These are phyloP conservation scores for Piscicola geometra DNA, from an alignment of 2,888 invertebrate species.

Conservation along the genomic window DNA sequence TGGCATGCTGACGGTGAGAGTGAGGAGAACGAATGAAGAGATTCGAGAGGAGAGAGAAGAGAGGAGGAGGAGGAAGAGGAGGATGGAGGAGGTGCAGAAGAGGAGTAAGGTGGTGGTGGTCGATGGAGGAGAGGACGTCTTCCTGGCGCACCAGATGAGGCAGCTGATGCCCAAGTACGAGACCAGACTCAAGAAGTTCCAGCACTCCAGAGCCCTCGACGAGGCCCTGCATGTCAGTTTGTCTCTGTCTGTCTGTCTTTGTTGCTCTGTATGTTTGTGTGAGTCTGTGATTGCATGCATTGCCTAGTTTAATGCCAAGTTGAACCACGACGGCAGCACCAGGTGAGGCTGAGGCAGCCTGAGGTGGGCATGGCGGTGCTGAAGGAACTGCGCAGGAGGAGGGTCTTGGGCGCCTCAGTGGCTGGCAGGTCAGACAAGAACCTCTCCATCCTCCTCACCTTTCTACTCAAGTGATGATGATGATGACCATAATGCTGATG, in stretches of 20 bases:
- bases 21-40: conserved; percentile 16
- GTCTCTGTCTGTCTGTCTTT: background rate
- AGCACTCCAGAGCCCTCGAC: conserved; percentile 34
- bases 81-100: background rate
- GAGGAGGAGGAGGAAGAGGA: conserved; percentile 29
- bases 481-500: too few relatives aligned
- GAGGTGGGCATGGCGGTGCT: conserved; percentile 74
- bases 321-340: background rate
- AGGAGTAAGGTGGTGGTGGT: background rate
- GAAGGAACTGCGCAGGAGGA: conserved; percentile 77
- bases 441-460: conserved; percentile 67
- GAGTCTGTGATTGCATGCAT: background rate
- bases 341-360: conserved; percentile 57
- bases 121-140: conserved; percentile 2
- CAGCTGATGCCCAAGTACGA: conserved; percentile 33
- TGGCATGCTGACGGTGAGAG: conserved; percentile 76
- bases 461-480: conserved; percentile 57
- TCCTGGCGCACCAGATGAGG: conserved; percentile 16
- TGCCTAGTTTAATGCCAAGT: background rate
- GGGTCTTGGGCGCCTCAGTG: conserved; percentile 71
- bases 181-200: conserved; percentile 24
- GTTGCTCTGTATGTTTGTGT: too few relatives aligned
- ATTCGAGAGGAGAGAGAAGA: conserved; percentile 1
- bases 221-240: conserved; percentile 32
- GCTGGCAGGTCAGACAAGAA: conserved; percentile 68